These are phyloP conservation scores for Biston stratarius DNA, from an alignment of 2,888 invertebrate species.

Conservation along the genomic window DNA sequence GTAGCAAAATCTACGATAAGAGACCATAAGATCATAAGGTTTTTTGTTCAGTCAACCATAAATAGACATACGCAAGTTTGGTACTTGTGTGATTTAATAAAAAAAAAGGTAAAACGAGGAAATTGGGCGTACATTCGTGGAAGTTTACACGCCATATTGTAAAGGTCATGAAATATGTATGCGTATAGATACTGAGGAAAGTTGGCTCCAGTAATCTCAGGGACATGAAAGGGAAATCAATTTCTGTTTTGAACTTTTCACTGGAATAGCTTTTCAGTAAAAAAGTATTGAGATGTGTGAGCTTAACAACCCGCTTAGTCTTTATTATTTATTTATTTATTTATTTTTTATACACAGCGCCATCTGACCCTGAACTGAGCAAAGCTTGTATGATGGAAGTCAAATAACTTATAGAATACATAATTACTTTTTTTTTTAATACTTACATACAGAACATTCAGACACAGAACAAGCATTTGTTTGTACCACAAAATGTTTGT, in stretches of 20 bases:
- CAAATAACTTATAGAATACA: too few species aligned
- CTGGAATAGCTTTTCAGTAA: background rate
- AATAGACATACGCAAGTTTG: constrained; percentile 25
- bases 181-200: constrained; percentile 14
- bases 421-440: too few species aligned
- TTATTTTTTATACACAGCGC: too few species aligned
- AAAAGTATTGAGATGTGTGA: constrained; percentile 3
- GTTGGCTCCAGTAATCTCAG: constrained; percentile 17
- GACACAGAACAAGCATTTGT: too few species aligned
- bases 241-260: constrained; percentile 23
- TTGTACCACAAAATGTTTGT: too few species aligned
- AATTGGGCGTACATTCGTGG: constrained; percentile 39
- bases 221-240: constrained; percentile 23
- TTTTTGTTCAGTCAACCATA: constrained; percentile 15
- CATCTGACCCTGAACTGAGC: too few species aligned
- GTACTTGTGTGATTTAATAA: constrained; percentile 39
- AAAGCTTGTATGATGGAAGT: too few species aligned
- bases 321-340: too few species aligned
- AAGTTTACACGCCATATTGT: constrained; percentile 39
- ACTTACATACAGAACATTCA: too few species aligned
- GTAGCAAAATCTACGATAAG: background rate
- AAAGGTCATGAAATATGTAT: constrained; percentile 34
- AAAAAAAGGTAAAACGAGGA: constrained; percentile 36
- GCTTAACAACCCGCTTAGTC: too few species aligned
- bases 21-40: constrained; percentile 12